Conservation (phyloP, 2,113 vertebrate genomes). For the Istiophorus platypterus region DNA sequence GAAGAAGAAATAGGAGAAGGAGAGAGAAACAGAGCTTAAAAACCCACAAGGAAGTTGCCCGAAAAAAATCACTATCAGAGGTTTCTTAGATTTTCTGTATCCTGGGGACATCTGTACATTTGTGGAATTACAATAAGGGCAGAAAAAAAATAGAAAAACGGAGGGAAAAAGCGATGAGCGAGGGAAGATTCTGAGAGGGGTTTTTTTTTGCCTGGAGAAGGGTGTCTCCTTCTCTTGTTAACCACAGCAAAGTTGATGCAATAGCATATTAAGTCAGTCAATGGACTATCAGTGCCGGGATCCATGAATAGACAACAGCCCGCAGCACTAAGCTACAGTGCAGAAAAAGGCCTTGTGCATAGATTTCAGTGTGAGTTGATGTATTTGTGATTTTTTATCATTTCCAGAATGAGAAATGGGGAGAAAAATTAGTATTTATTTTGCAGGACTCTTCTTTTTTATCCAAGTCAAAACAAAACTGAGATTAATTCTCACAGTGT, state of each 20-base stretch:
- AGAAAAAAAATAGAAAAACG: slow-evolving; percentile 17
- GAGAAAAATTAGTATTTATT: slow-evolving; percentile 7
- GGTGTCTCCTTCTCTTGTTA: slow-evolving; percentile 58
- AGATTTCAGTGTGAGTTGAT: slow-evolving; percentile 21
- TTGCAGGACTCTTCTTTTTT: not conserved
- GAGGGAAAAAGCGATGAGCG: slow-evolving; percentile 32
- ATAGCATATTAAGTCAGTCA: slow-evolving; percentile 68
- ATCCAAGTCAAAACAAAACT: not conserved
- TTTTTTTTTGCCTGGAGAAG: slow-evolving; percentile 63
- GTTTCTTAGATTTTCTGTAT: slow-evolving; percentile 51
- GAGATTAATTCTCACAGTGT: not conserved
- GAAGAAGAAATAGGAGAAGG: no score
- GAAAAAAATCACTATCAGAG: slow-evolving; percentile 58
- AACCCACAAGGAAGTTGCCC: slow-evolving; percentile 52
- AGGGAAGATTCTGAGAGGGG: slow-evolving; percentile 38
- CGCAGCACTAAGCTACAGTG: slow-evolving; percentile 35
- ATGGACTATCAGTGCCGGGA: slow-evolving; percentile 60
- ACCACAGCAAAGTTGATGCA: slow-evolving; percentile 71
- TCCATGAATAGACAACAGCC: slow-evolving; percentile 67
- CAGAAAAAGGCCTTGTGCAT: slow-evolving; percentile 19
- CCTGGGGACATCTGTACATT: slow-evolving; percentile 51
- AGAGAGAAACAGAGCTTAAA: slow-evolving; percentile 33
- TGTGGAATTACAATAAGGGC: slow-evolving; percentile 69
- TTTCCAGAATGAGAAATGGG: slow-evolving; percentile 13
- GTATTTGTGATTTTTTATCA: not conserved